Evolutionary conservation across 2,888 invertebrate genomes (phyloP), one percentile per base, ranked within the genome.

Genomic region (Pheosia tremula): DNA sequence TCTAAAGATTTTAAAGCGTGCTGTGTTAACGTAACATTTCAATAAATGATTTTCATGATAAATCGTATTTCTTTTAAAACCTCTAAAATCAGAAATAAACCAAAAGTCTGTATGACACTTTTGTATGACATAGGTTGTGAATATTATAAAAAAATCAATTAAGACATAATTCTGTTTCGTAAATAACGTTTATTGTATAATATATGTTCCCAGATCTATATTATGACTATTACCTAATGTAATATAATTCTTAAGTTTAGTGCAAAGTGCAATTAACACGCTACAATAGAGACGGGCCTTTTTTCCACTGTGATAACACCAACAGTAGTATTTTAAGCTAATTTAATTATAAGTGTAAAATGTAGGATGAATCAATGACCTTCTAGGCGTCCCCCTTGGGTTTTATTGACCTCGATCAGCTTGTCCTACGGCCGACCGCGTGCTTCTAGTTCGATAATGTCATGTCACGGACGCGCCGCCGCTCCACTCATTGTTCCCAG

Each of bases 381-480:
- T 83, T 81, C 77, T 78, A 74, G 81, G 81, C 64, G 84, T 82
- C 81, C 85, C 82, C 73, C 79, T 70, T 70, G 66, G 73, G 74
- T 82, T 83, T 68, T 82, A 84, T 83, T 87, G 87, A 88, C 92
- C 90, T 92, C 87, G 86, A 84, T 83, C 79, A 68, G 72, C 61
- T 74, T 65, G 75, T 79, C 78, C 80, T 75, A 77, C 69, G 67
- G 74, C 71, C 71, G 77, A 77, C 79, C 80, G 74, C 75, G 56
- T 71, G 75, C 80, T 78, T 79, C 75, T 72, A 70, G 79, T 77
- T 80, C 78, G 77, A 84, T 84, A 87, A 81, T 80, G 86, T 79
- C 82, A 80, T 91, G 92, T 92, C 93, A 93, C 81, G 92, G 92
- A 86, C 91, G 78, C 72, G 62, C 74, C 79, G 71, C 76, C 72